Conservation (phyloP, 2,113 vertebrate species). For the Scophthalmus maximus region DNA sequence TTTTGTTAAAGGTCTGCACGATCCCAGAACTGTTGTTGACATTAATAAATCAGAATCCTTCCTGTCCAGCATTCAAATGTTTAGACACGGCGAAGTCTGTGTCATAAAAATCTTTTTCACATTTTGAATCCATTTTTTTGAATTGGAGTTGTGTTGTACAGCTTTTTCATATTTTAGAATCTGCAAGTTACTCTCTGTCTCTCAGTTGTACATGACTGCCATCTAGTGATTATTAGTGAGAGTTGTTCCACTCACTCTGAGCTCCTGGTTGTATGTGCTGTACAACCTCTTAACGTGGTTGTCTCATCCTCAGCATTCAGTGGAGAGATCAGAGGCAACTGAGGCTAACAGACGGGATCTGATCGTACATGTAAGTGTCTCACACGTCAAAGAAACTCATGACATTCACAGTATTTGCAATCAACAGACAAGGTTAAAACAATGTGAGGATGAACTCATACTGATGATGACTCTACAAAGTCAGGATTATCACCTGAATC, state of each 20-base stretch:
- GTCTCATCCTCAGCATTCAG: conserved; percentile 71
- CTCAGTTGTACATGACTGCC: conserved; percentile 66
- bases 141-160: background rate
- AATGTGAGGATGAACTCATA: too few species aligned
- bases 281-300: background rate
- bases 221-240: conserved; percentile 62
- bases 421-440: too few species aligned
- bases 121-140: background rate
- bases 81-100: background rate
- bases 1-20: background rate
- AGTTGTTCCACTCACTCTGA: background rate
- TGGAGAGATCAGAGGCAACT: conserved; percentile 67
- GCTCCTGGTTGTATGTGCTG: background rate
- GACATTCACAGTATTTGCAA: background rate
- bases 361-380: conserved; percentile 76
- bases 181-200: background rate
- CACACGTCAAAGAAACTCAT: background rate
- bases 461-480: too few species aligned
- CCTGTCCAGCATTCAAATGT: background rate
- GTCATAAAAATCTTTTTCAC: background rate
- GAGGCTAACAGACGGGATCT: conserved; percentile 73
- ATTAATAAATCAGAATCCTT: background rate
- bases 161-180: background rate
- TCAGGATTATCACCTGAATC: too few species aligned
- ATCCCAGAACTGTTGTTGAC: background rate